Conservation (phyloP, 2,113 vertebrate species). For the Capreolus pygargus region DNA sequence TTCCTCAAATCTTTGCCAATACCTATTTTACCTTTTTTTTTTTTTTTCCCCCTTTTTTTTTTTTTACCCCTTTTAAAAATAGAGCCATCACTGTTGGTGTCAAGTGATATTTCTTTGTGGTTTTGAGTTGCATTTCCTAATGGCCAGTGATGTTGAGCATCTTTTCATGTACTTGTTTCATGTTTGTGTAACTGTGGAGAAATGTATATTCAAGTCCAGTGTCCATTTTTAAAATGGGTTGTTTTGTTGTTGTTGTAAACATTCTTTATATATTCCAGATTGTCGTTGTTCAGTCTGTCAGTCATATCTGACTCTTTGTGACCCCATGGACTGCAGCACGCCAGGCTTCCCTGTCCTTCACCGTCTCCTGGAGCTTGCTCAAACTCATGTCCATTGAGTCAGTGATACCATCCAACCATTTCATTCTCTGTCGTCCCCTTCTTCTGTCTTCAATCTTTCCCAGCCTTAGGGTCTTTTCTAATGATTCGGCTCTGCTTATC, state of each 20-base stretch:
- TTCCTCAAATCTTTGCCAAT: background rate
- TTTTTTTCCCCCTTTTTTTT: too few relatives aligned
- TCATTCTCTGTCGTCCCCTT: background rate
- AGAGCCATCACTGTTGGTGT: background rate
- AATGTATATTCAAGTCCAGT: background rate
- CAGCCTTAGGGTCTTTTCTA: background rate
- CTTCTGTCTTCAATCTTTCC: background rate
- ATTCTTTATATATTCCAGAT: background rate
- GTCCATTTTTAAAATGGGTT: background rate
- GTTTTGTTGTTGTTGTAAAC: background rate
- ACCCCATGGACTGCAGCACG: background rate
- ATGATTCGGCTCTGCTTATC: background rate
- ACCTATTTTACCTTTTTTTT: background rate
- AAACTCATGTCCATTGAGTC: background rate
- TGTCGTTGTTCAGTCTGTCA: background rate
- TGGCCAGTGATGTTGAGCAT: background rate
- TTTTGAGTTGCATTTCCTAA: background rate
- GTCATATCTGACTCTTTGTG: background rate
- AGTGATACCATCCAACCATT: background rate
- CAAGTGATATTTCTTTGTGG: background rate
- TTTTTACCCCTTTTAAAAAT: background rate
- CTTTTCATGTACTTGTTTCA: background rate
- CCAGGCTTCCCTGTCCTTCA: background rate
- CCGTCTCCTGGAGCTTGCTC: fast-evolving
- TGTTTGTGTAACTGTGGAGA: background rate